Conservation (phyloP, 2,888 invertebrate species). For the Biston betularia region DNA sequence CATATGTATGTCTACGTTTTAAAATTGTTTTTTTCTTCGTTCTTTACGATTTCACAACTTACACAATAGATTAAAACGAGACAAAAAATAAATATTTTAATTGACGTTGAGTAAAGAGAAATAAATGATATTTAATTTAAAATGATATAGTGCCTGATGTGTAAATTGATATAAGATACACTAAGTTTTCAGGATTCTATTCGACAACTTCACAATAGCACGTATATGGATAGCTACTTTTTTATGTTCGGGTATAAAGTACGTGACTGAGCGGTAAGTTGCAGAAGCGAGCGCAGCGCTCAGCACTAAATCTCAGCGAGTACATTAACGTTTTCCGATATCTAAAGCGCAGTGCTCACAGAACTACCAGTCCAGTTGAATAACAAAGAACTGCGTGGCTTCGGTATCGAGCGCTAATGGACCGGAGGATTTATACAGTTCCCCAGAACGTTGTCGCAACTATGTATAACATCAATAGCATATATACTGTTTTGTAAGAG, state of each 20-base stretch:
- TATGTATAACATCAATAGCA: slow-evolving; percentile 41
- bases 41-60: neutral
- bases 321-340: slow-evolving; percentile 84
- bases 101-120: too few relatives aligned
- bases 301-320: slow-evolving; percentile 73
- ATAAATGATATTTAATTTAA: too few relatives aligned
- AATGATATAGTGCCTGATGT: too few relatives aligned
- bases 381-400: slow-evolving; percentile 82
- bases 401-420: slow-evolving; percentile 80
- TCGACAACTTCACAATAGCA: neutral
- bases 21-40: too few relatives aligned
- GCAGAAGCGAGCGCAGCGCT: slow-evolving; percentile 57
- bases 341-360: slow-evolving; percentile 76
- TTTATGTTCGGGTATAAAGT: slow-evolving; percentile 42
- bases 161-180: neutral
- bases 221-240: slow-evolving; percentile 24
- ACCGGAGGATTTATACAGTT: slow-evolving; percentile 74
- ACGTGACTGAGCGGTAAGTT: slow-evolving; percentile 49
- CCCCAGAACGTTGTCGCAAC: slow-evolving; percentile 58
- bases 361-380: slow-evolving; percentile 70
- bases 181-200: neutral
- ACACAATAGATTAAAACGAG: too few relatives aligned
- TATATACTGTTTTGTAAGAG: slow-evolving; percentile 23
- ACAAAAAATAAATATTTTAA: too few relatives aligned
- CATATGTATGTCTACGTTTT: too few relatives aligned